Conservation (phyloP, 2,888 invertebrate species). For the Agrotis ipsilon region DNA sequence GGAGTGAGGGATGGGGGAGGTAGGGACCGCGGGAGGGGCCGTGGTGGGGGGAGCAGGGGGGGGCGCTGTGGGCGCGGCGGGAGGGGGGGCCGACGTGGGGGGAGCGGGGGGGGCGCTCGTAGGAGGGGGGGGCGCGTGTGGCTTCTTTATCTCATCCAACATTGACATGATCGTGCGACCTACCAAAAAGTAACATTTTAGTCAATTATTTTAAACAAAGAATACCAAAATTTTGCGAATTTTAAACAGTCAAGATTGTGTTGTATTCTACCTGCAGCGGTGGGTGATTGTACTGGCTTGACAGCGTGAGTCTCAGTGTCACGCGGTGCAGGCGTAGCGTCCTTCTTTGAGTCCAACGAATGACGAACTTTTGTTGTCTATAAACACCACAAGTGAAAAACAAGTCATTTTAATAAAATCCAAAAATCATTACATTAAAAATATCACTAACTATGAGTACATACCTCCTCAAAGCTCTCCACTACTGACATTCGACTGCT, state of each 20-base stretch:
- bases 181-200: constrained; percentile 55
- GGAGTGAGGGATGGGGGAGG: constrained; percentile 61
- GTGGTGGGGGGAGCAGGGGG: constrained; percentile 50
- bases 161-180: constrained; percentile 85
- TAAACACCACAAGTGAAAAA: no score
- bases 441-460: not conserved
- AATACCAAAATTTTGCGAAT: not conserved
- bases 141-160: constrained; percentile 86
- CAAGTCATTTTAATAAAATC: not conserved
- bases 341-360: constrained; percentile 80
- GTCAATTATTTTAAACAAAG: not conserved
- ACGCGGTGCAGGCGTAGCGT: constrained; percentile 70
- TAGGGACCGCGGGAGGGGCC: not conserved
- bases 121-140: constrained; percentile 67
- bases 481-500: constrained; percentile 85
- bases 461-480: constrained; percentile 86
- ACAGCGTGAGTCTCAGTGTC: constrained; percentile 69
- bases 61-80: not conserved
- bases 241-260: not conserved
- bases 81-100: not conserved
- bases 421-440: not conserved
- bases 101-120: constrained; percentile 25
- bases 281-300: constrained; percentile 83
- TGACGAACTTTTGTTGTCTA: constrained; percentile 84
- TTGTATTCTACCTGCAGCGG: constrained; percentile 80